These are phyloP conservation scores for Anolis sagrei DNA, from an alignment of 2,113 vertebrate genomes.

Conservation along the genomic window DNA sequence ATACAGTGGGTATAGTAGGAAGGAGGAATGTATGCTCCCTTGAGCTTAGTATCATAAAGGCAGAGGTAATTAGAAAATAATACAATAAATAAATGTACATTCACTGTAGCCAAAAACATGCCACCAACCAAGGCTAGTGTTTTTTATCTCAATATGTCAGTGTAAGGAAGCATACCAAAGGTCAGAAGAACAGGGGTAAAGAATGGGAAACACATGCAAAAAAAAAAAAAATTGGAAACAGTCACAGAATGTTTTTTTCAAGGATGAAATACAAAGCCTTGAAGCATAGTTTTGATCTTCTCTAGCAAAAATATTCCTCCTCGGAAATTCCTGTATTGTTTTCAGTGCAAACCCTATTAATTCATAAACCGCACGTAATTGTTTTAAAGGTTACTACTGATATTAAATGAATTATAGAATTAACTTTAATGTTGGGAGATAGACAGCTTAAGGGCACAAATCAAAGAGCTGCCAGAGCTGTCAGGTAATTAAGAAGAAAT, in stretches of 20 bases:
- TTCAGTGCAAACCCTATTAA: conserved; percentile 22
- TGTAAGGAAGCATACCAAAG: not conserved
- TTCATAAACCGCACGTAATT: conserved; percentile 20
- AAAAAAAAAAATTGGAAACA: not conserved
- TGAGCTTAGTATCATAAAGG: not conserved
- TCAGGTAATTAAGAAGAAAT: conserved; percentile 79
- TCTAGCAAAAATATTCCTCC: not conserved
- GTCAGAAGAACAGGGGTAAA: not conserved
- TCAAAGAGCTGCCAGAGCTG: conserved; percentile 76
- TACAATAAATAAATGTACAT: not conserved
- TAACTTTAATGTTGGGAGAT: conserved; percentile 66
- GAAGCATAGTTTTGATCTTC: not conserved
- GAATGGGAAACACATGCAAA: not conserved
- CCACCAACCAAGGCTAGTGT: not conserved
- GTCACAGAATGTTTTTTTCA: not conserved
- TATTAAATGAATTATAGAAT: conserved; percentile 68
- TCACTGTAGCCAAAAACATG: not conserved
- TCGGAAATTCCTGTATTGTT: conserved; percentile 34
- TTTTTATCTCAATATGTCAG: not conserved
- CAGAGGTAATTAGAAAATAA: not conserved
- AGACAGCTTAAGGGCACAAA: conserved; percentile 72
- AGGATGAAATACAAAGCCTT: not conserved
- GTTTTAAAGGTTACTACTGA: conserved; percentile 34
- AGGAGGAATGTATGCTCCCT: not conserved
- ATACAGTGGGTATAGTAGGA: not conserved